Conservation (phyloP, 2,888 invertebrate species). For the Tinea pellionella region DNA sequence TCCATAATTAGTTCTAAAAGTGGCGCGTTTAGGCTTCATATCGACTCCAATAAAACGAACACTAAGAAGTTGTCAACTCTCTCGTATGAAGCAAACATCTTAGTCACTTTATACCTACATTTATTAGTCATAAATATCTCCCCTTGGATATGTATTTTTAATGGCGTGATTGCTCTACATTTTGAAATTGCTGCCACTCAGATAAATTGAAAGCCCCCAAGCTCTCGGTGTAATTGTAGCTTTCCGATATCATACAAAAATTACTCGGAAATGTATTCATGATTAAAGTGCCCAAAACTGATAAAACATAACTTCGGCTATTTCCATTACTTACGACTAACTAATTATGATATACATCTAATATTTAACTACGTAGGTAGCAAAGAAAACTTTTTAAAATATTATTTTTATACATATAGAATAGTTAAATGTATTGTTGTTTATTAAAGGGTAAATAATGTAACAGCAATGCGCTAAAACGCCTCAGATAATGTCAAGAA, state of each 20-base stretch:
- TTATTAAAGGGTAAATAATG: neutral
- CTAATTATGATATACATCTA: neutral
- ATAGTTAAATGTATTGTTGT: neutral
- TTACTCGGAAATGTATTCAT: neutral
- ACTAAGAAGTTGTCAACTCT: neutral
- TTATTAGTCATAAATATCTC: constrained; percentile 51
- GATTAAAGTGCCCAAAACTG: neutral
- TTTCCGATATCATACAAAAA: neutral
- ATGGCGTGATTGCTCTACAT: constrained; percentile 40
- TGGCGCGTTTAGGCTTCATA: neutral
- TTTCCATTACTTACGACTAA: neutral
- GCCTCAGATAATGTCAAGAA: neutral
- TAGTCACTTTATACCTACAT: constrained; percentile 20
- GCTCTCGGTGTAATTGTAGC: constrained; percentile 8
- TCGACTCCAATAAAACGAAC: neutral
- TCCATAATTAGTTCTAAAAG: neutral
- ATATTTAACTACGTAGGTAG: too few relatives aligned
- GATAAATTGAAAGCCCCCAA: constrained; percentile 23
- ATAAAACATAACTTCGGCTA: neutral
- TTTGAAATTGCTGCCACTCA: constrained; percentile 33
- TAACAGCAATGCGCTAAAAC: neutral
- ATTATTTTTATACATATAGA: too few relatives aligned
- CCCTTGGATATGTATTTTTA: constrained; percentile 38
- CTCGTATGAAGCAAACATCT: neutral
- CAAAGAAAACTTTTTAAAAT: too few relatives aligned